Percentiles rank a stretch among this genome's conserved stretches.
phyloP scores from a whole-genome alignment of 2,113 vertebrate genomes.

The Chascanopsetta lugubris region DNA sequence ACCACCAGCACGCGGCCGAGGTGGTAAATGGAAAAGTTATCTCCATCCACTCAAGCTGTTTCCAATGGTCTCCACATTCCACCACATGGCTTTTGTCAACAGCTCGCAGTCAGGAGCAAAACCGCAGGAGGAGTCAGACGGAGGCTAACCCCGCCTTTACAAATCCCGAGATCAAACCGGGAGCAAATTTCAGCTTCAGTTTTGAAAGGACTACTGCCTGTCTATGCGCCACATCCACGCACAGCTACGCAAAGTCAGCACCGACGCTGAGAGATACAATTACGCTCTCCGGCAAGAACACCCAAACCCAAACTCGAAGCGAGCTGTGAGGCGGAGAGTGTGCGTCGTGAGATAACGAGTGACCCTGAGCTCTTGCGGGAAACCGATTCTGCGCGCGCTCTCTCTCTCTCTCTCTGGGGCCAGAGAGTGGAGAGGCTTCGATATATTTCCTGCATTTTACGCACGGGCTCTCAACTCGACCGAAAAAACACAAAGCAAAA shows the following conservation, averaged over 20 bases:
- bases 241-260: constrained; percentile 31
- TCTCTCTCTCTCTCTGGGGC: constrained; percentile 20
- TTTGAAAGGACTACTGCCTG: neutral
- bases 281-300: constrained; percentile 30
- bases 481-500: constrained; percentile 27
- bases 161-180: constrained; percentile 12
- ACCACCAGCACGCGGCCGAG: constrained; percentile 51
- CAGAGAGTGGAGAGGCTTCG: constrained; percentile 46
- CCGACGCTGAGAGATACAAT: neutral
- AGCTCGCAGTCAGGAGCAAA: constrained; percentile 15
- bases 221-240: neutral
- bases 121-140: constrained; percentile 23
- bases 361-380: constrained; percentile 57
- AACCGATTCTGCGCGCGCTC: constrained; percentile 27
- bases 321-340: constrained; percentile 26
- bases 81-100: constrained; percentile 45
- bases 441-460: constrained; percentile 56
- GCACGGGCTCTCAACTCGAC: constrained; percentile 10
- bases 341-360: constrained; percentile 55
- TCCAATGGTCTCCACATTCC: constrained; percentile 30
- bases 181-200: constrained; percentile 15
- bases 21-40: constrained; percentile 35
- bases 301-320: constrained; percentile 18
- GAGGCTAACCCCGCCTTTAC: constrained; percentile 12
- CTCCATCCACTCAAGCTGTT: constrained; percentile 49